Evolutionary conservation across 2,113 vertebrate species (phyloP).

Genomic region (Hippotragus niger): DNA sequence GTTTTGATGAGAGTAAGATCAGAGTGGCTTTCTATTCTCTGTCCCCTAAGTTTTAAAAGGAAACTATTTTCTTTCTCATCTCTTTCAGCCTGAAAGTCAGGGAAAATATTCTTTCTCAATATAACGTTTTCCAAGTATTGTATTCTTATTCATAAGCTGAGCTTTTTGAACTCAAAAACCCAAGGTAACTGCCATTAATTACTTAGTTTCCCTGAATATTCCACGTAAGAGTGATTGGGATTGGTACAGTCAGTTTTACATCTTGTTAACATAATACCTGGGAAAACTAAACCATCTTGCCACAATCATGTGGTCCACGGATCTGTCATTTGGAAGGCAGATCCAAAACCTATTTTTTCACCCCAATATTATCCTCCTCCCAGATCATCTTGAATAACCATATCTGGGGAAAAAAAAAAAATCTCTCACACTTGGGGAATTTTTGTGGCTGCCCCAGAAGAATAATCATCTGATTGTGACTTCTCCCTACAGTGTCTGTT

Average conservation of each 20-base stretch:
- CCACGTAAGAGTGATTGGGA: not conserved
- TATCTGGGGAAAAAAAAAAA: not conserved
- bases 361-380: not conserved
- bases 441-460: rapidly evolving
- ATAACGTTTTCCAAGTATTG: not conserved
- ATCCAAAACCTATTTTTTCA: not conserved
- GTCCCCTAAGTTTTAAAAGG: not conserved
- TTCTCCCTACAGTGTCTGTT: not conserved
- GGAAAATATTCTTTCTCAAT: not conserved
- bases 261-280: not conserved
- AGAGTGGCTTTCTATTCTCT: not conserved
- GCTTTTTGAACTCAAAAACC: not conserved
- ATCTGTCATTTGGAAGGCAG: not conserved
- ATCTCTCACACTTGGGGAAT: not conserved
- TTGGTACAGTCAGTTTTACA: not conserved
- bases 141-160: not conserved
- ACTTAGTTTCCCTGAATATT: not conserved
- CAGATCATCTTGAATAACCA: not conserved
- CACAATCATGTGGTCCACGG: not conserved
- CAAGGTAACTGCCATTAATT: not conserved
- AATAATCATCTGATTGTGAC: not conserved
- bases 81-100: not conserved
- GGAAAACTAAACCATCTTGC: not conserved
- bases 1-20: not conserved
- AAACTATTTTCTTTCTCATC: not conserved